Evolutionary conservation across 2,888 invertebrate genomes (phyloP).

Genomic region (Cenopis cana): DNA sequence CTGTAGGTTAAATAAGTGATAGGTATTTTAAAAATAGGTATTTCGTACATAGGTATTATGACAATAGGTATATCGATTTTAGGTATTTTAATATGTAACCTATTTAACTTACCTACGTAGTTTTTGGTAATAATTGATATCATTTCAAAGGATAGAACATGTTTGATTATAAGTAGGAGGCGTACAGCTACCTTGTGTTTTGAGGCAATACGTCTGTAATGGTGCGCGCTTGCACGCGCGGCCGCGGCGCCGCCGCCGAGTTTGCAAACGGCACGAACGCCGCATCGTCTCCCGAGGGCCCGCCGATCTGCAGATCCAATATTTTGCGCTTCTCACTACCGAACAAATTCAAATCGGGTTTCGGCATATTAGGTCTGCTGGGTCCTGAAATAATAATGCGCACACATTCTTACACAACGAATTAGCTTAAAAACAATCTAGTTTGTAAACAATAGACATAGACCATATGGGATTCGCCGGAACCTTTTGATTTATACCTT

Average conservation of each 20-base stretch:
- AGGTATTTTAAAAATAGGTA: too few species aligned
- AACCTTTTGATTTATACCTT: slow-evolving; percentile 69
- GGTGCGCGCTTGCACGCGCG: slow-evolving; percentile 73
- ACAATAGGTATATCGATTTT: too few species aligned
- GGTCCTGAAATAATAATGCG: slow-evolving; percentile 66
- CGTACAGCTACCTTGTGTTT: slow-evolving; percentile 70
- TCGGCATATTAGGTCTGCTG: slow-evolving; percentile 75
- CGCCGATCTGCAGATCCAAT: slow-evolving; percentile 84
- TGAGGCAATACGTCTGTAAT: slow-evolving; percentile 81
- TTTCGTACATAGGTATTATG: too few species aligned
- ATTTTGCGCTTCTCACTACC: slow-evolving; percentile 84
- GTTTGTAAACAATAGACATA: slow-evolving; percentile 29
- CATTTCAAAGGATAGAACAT: too few species aligned
- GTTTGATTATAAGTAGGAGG: neutral
- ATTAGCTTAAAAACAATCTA: neutral
- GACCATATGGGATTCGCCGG: slow-evolving; percentile 30
- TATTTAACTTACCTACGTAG: too few species aligned
- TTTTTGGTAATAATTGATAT: too few species aligned
- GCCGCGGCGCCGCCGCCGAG: slow-evolving; percentile 62
- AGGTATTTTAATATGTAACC: too few species aligned
- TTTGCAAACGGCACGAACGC: slow-evolving; percentile 82
- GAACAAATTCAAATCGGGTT: slow-evolving; percentile 79
- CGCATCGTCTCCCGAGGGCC: slow-evolving; percentile 77
- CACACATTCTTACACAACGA: slow-evolving; percentile 6
- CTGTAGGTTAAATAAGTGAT: too few species aligned